phyloP scores from a whole-genome alignment of 2,888 invertebrate genomes.

The Pycnomerus fuliginosus region DNA sequence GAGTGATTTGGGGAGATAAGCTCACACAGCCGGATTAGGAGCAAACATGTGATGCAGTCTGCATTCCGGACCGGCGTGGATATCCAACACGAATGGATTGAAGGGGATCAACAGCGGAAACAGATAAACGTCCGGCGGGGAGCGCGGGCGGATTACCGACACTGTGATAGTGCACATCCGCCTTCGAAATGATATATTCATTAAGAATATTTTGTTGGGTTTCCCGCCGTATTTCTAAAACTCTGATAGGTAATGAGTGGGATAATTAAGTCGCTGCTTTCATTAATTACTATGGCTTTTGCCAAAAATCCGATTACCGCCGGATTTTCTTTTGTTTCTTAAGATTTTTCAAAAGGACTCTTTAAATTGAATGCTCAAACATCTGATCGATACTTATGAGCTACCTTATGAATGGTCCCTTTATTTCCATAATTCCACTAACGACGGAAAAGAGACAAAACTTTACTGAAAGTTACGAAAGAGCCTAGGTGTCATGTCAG shows the following conservation, averaged over 20 bases:
- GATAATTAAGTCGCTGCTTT: slow-evolving; percentile 41
- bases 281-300: slow-evolving; percentile 50
- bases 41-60: slow-evolving; percentile 40
- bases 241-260: slow-evolving; percentile 9
- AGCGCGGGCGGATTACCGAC: slow-evolving; percentile 42
- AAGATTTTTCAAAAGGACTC: slow-evolving; percentile 25
- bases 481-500: neutral
- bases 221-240: slow-evolving; percentile 24
- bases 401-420: no score
- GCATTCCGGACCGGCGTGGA: slow-evolving; percentile 13
- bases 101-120: slow-evolving; percentile 47
- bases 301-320: slow-evolving; percentile 45
- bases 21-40: slow-evolving; percentile 45
- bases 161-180: slow-evolving; percentile 45
- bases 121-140: slow-evolving; percentile 45
- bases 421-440: neutral
- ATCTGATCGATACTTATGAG: slow-evolving; percentile 1
- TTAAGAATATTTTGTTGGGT: slow-evolving; percentile 30
- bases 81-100: slow-evolving; percentile 37
- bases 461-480: neutral
- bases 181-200: slow-evolving; percentile 39
- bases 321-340: slow-evolving; percentile 44
- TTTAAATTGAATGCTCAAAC: slow-evolving; percentile 17
- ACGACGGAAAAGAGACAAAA: neutral
- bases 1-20: slow-evolving; percentile 46